Conservation (phyloP, 2,888 invertebrate species). For the Beris morrisii region DNA sequence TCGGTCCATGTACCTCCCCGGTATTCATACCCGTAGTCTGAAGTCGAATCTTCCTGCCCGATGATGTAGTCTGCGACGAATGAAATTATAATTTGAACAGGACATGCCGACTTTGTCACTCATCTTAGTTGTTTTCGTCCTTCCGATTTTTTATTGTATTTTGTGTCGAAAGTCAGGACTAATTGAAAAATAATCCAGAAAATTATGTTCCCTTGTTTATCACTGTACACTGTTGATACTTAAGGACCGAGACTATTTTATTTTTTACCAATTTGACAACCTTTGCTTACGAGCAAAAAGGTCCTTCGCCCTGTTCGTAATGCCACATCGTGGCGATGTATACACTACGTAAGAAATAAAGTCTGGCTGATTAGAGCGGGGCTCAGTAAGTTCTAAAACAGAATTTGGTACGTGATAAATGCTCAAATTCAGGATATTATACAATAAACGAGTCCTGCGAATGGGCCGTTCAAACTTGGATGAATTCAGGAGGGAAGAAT, state of each 20-base stretch:
- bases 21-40: background rate
- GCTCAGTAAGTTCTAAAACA: slow-evolving; percentile 28
- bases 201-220: slow-evolving; percentile 31
- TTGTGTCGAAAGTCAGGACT: slow-evolving; percentile 31
- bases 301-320: slow-evolving; percentile 2
- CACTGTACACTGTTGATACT: slow-evolving; percentile 9
- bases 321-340: background rate
- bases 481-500: slow-evolving; percentile 29
- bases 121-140: slow-evolving; percentile 1
- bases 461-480: slow-evolving; percentile 16
- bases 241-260: slow-evolving; percentile 8
- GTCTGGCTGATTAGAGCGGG: slow-evolving; percentile 24
- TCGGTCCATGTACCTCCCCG: too few species aligned
- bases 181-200: slow-evolving; percentile 35
- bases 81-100: slow-evolving; percentile 33
- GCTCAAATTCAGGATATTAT: slow-evolving; percentile 34
- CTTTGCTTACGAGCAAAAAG: background rate
- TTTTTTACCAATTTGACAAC: slow-evolving; percentile 12
- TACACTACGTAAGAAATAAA: slow-evolving; percentile 15
- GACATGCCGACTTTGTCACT: slow-evolving; percentile 21
- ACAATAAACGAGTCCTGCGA: slow-evolving; percentile 26
- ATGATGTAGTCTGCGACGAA: background rate
- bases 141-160: slow-evolving; percentile 30
- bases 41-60: background rate
- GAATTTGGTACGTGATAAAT: slow-evolving; percentile 34